phyloP scores from a whole-genome alignment of 2,113 vertebrate species.

The Nothocercus julius region DNA sequence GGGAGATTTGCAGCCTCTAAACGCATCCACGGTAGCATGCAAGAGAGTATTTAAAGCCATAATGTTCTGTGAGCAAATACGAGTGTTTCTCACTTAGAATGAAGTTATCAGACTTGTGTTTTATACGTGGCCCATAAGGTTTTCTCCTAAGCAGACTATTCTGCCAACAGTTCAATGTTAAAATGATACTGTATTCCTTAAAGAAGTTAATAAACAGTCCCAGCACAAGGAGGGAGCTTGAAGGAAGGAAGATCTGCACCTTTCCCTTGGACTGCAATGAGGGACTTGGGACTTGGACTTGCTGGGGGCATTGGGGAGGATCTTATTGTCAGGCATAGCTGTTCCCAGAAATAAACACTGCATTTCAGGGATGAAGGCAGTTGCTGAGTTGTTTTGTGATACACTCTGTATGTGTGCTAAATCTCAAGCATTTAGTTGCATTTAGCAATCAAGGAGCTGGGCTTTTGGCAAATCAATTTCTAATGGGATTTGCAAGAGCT shows the following conservation, averaged over 20 bases:
- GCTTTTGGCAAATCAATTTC: neutral
- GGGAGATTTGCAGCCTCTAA: neutral
- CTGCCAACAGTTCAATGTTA: neutral
- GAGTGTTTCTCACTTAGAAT: accelerated
- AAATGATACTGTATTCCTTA: neutral
- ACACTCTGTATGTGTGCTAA: neutral
- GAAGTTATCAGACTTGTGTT: neutral
- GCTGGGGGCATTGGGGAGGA: neutral
- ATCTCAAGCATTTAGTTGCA: neutral
- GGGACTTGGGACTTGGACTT: accelerated
- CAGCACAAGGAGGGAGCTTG: neutral
- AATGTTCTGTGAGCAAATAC: neutral
- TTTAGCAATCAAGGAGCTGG: neutral
- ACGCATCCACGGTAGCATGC: neutral
- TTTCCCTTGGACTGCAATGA: neutral
- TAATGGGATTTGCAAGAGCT: neutral
- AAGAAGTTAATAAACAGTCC: neutral
- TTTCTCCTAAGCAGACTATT: neutral
- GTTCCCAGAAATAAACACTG: neutral
- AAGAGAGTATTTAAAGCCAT: neutral
- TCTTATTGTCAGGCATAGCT: neutral
- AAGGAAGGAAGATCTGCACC: neutral
- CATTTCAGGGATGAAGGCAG: neutral
- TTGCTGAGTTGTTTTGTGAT: neutral
- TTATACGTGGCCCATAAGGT: neutral